Conservation (phyloP, 2,113 vertebrate species). For the Andinoacara biseriatus region DNA sequence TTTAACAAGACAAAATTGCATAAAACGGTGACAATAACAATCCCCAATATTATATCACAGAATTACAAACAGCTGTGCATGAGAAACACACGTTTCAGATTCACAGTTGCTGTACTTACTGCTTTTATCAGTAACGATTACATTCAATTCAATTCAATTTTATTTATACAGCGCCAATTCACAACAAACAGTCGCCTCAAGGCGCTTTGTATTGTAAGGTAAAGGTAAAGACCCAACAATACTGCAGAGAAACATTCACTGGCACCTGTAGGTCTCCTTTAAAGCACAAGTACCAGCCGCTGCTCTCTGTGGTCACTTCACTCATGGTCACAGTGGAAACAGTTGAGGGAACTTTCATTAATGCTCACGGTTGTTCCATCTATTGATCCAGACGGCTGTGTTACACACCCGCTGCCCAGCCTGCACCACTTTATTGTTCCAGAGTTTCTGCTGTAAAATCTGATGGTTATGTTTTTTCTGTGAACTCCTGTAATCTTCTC, state of each 20-base stretch:
- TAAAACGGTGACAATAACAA: background rate
- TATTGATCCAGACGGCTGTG: background rate
- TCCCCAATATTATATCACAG: background rate
- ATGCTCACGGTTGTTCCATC: slow-evolving; percentile 16
- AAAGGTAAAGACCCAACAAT: too few species aligned
- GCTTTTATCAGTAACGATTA: slow-evolving; percentile 13
- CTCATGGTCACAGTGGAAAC: slow-evolving; percentile 50
- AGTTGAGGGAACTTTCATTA: rapidly evolving
- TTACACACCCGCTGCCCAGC: slow-evolving; percentile 20
- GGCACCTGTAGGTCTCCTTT: slow-evolving; percentile 54
- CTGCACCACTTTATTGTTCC: slow-evolving; percentile 34
- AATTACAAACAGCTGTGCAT: background rate
- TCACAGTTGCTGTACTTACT: background rate
- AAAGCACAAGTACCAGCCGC: slow-evolving; percentile 46
- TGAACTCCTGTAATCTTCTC: slow-evolving; percentile 7
- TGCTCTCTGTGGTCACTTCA: background rate
- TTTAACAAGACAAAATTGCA: background rate
- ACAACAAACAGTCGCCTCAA: too few species aligned
- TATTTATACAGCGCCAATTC: too few species aligned
- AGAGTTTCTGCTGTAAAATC: background rate
- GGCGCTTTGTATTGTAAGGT: too few species aligned
- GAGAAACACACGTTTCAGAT: background rate
- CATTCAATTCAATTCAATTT: too few species aligned
- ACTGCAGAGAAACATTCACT: too few species aligned
- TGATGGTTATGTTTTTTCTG: background rate